Evolutionary conservation across 2,113 vertebrate species (phyloP).

Genomic region (Pelobates fuscus): DNA sequence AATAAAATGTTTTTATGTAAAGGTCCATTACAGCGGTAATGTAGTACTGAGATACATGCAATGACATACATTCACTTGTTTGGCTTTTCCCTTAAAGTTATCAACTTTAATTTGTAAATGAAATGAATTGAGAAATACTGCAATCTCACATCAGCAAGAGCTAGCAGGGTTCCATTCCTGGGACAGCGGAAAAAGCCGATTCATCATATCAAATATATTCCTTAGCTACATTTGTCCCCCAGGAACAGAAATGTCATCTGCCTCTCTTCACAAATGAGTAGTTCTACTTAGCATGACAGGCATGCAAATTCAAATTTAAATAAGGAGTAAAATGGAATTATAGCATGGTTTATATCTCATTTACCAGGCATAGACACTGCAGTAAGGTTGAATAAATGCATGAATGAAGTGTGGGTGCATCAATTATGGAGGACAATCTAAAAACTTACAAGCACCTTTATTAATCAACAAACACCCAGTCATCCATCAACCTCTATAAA

Average conservation of each 20-base stretch:
- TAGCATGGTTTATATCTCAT: not conserved
- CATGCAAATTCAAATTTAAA: constrained; percentile 41
- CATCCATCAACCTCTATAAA: not conserved
- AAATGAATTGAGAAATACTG: not conserved
- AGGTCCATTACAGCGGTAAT: not conserved
- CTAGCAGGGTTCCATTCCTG: not conserved
- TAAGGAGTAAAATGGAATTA: not conserved
- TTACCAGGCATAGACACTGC: not conserved
- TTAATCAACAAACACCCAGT: not conserved
- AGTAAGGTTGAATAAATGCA: not conserved
- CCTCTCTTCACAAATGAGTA: not conserved
- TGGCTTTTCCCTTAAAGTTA: not conserved
- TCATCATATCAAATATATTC: not conserved
- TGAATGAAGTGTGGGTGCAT: not conserved
- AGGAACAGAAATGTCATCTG: constrained; percentile 7
- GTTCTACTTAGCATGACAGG: constrained; percentile 21
- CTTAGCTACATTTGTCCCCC: not conserved
- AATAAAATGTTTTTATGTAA: too few relatives aligned
- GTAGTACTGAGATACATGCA: too few relatives aligned
- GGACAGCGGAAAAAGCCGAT: not conserved
- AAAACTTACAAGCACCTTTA: not conserved
- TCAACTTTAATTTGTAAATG: constrained; percentile 7
- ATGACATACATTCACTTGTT: too few relatives aligned
- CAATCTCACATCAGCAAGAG: not conserved
- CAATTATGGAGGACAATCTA: not conserved